phyloP scores from a whole-genome alignment of 1,140 invertebrate species.

The Danaus plexippus region DNA sequence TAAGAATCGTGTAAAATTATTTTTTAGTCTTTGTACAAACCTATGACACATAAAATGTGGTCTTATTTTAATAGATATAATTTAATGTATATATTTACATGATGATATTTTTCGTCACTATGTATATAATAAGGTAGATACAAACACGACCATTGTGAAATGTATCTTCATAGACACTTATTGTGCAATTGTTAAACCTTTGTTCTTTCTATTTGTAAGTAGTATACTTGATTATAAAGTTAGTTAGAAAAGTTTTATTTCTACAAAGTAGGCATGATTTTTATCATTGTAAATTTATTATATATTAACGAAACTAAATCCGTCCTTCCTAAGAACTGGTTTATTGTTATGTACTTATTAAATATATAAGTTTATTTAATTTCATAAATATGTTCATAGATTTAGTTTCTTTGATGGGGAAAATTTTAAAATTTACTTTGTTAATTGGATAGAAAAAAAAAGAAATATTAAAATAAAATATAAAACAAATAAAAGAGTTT shows the following conservation, averaged over 20 bases:
- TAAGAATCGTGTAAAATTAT: slow-evolving; percentile 44
- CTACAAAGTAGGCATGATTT: slow-evolving; percentile 1
- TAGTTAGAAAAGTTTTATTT: not conserved
- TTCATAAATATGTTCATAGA: slow-evolving; percentile 10
- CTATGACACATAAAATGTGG: slow-evolving; percentile 45
- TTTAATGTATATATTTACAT: slow-evolving; percentile 41
- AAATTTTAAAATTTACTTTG: slow-evolving; percentile 19
- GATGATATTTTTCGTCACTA: slow-evolving; percentile 2
- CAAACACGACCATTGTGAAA: slow-evolving; percentile 7
- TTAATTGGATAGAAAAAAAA: slow-evolving; percentile 15
- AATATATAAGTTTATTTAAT: slow-evolving; percentile 18
- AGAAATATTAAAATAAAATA: slow-evolving; percentile 9
- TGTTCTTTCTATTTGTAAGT: not conserved
- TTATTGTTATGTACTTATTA: slow-evolving; percentile 5
- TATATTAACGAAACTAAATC: slow-evolving; percentile 8
- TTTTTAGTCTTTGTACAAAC: slow-evolving; percentile 37
- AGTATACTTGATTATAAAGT: too few relatives aligned
- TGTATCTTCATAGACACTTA: slow-evolving; percentile 6
- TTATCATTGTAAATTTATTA: slow-evolving; percentile 1
- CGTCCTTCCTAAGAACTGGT: slow-evolving; percentile 14
- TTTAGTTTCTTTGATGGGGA: slow-evolving; percentile 6
- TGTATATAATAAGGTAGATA: slow-evolving; percentile 9
- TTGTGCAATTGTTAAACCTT: slow-evolving; percentile 21
- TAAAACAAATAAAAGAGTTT: slow-evolving; percentile 9
- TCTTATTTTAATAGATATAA: slow-evolving; percentile 35